These are phyloP conservation scores for Ormyrus thymus DNA, from an alignment of 2,888 invertebrate species.

Conservation along the genomic window DNA sequence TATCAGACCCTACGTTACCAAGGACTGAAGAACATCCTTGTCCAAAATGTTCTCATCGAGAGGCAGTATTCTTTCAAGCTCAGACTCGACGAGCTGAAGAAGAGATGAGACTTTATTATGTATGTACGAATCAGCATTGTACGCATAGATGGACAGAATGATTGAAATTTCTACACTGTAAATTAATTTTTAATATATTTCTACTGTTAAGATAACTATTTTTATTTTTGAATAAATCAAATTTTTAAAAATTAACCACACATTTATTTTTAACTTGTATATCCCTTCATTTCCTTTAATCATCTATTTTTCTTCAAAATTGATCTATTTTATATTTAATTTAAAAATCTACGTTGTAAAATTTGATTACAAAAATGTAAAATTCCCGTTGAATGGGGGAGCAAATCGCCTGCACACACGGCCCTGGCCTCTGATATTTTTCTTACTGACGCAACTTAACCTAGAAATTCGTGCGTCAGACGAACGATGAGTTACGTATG, in stretches of 20 bases:
- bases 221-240: constrained; percentile 29
- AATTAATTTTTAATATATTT: constrained; percentile 24
- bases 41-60: constrained; percentile 94
- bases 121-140: constrained; percentile 94
- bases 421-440: constrained; percentile 25
- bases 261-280: neutral
- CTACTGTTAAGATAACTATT: neutral
- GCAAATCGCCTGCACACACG: neutral
- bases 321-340: neutral
- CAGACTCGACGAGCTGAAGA: constrained; percentile 98
- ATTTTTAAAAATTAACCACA: constrained; percentile 12
- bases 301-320: neutral
- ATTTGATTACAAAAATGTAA: neutral
- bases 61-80: constrained; percentile 99
- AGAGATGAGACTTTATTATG: constrained; percentile 98
- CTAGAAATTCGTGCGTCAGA: constrained; percentile 32
- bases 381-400: no score
- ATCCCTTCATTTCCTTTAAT: neutral
- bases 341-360: neutral
- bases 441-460: constrained; percentile 47
- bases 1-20: constrained; percentile 98
- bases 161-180: constrained; percentile 52
- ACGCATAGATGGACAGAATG: constrained; percentile 97
- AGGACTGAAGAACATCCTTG: constrained; percentile 99
- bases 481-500: neutral